phyloP scores from a whole-genome alignment of 2,797 vertebrate species.

The Botia almorhae region DNA sequence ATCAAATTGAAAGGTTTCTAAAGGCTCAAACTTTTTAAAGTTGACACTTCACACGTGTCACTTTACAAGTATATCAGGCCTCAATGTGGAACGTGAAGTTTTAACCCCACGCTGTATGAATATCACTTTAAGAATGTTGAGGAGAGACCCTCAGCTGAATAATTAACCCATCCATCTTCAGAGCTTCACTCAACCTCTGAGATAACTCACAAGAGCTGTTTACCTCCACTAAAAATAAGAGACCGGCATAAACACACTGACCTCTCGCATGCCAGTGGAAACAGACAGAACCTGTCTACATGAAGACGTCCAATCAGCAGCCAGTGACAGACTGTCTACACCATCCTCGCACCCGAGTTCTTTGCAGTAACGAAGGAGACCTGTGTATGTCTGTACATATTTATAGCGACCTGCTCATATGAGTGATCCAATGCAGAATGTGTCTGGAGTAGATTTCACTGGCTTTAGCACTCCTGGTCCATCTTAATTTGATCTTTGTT shows the following conservation, averaged over 20 bases:
- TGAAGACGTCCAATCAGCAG: conserved; percentile 73
- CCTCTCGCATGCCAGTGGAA: conserved; percentile 65
- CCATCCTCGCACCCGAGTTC: conserved; percentile 59
- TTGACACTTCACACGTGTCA: conserved; percentile 9
- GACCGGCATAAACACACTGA: conserved; percentile 63
- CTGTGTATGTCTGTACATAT: conserved; percentile 44
- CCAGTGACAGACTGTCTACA: conserved; percentile 67
- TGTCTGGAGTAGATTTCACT: conserved; percentile 27
- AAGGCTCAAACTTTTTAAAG: background rate
- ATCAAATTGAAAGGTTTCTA: conserved; percentile 1
- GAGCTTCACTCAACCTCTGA: conserved; percentile 27
- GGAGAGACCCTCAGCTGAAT: conserved; percentile 55
- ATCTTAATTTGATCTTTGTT: conserved; percentile 69
- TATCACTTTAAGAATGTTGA: conserved; percentile 43
- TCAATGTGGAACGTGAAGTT: background rate
- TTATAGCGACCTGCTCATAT: conserved; percentile 43
- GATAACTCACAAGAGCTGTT: conserved; percentile 62
- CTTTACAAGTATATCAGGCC: conserved; percentile 26
- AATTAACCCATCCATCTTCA: conserved; percentile 58
- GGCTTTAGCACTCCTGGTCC: conserved; percentile 62
- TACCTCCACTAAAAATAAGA: conserved; percentile 77
- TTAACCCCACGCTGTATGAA: conserved; percentile 44
- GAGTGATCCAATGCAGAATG: conserved; percentile 46
- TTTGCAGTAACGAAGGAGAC: conserved; percentile 36
- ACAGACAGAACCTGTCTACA: conserved; percentile 68